Base-by-base conservation (phyloP, 1,140 invertebrate genomes). In the Apocrypta bakeri region DNA sequence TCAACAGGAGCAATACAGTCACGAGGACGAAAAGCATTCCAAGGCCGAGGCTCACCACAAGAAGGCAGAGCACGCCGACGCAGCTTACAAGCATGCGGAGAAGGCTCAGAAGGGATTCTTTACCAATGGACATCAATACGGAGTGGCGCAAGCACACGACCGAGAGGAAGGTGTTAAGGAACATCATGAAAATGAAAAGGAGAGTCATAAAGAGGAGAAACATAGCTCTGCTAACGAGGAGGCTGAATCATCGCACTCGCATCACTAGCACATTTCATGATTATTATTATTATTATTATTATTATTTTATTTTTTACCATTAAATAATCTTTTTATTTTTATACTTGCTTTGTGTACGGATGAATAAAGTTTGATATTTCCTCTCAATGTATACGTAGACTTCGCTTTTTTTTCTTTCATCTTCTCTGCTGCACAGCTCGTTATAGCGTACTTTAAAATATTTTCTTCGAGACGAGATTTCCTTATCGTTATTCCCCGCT, bases 141-240 rank as follows among this genome's bases (percentile, higher is more conserved):
- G 95, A 42, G 93, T 93, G 66, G 92, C 93, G 24, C 94, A 94
- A 75, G 95, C 95, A 6, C 95, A 96, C 90, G 95, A 95, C 85
- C 93, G 93, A 27, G 93, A 94, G 82, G 93, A 93, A 33, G 95
- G 94, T 11, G 94, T 95, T 83, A 93, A 95, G 66, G 94, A 95
- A 80, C 94, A 95, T 79, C 94, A 95, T 87, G 93, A 94, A 71
- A 93, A 95, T 86, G 93, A 94, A 56, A 92, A 93, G 72, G 94
- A 95, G 84, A 93, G 94, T 74, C 95, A 93, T 83, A 95, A 95
- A 88, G 95, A 96, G 86, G 94, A 94, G 21, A 94, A 93, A 27
- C 94, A 94, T 83, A 61, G 73, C n/a, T 76, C 74, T 0, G 42
- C 73, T 0, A 61, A 14, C 40, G 40, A 75, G 3, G 8, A 69